Evolutionary conservation across 2,888 invertebrate genomes (phyloP), one percentile per base, ranked within the genome.

Genomic region (Phortica okadai): DNA sequence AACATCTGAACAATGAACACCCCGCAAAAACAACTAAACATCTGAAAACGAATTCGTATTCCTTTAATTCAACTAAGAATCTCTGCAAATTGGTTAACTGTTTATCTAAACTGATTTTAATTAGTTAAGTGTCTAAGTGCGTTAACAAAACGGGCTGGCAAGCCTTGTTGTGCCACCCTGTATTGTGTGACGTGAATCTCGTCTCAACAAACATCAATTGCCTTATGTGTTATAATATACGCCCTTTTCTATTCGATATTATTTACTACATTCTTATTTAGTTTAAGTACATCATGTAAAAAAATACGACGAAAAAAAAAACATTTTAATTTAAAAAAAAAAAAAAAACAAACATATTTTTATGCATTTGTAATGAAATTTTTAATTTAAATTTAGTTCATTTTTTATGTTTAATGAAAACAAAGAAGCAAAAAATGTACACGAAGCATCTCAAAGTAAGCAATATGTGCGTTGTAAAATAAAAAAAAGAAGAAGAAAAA

Each of bases 201-300:
- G 45, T 44, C 58, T 73, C 54, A 72, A 44, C 41, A 54, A 21
- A 76, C 70, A 56, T 56, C 25, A 72, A 44, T 72, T 72, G 70
- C 70, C 70, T 72, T 72, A 72, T 56, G 70, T 72, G 70, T 72
- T 72, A 72, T 64, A 56, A 69, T 69, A 56, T 33, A 72, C 7
- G 11, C 45, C 45, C 44, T 70, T 42, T 25, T 50, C 10, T 70
- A 16, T 50, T 16, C 50, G 54, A 64, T 62, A 62, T 45, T 64
- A 74, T 64, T 64, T 64, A 64, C 62, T 45, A 42, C 25, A 44
- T 72, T 44, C 16, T 74, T 64, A 50, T 64, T 64, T 50, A 64
- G 44, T 25, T 64, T 64, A 74, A 64, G 62, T 42, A 59, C n/a
- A n/a, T 73, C 14, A 74, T 82, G 76, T 80, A 80, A 78, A 81